Evolutionary conservation across 2,113 vertebrate genomes (phyloP).

Genomic region (Mus musculus): GRCm39 chr13:69380501-69381000

Average conservation of each 20-base stretch:
- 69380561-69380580: fast-evolving
- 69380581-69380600: fast-evolving
- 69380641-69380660: fast-evolving
- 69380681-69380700: not conserved
- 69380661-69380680: not conserved
- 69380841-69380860: not conserved
- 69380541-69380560: fast-evolving
- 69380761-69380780: not conserved
- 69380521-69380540: not conserved
- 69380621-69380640: fast-evolving
- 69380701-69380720: not conserved
- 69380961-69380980: not conserved
- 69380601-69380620: fast-evolving
- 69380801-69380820: too few species aligned
- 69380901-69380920: not conserved
- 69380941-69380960: not conserved
- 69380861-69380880: not conserved
- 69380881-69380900: not conserved
- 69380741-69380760: not conserved
- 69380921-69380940: not conserved
- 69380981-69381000: too few species aligned
- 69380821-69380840: fast-evolving
- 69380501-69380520: not conserved
- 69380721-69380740: not conserved
- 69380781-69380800: fast-evolving